phyloP scores from a whole-genome alignment of 2,113 vertebrate species.

The Paradisaea rubra region DNA sequence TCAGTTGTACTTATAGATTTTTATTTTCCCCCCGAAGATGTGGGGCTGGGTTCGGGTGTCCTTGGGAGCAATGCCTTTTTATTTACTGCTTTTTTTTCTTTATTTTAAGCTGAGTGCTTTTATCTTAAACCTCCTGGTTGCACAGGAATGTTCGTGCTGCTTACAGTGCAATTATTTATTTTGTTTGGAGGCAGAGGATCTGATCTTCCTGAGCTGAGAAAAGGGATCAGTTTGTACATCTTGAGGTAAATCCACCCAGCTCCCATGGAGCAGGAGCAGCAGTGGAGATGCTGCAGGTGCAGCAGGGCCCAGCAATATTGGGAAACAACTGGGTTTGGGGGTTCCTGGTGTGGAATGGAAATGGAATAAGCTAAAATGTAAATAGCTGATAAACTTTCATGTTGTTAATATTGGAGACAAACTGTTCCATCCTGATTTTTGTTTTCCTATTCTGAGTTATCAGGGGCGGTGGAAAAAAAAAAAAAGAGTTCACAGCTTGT shows the following conservation, averaged over 20 bases:
- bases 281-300: neutral
- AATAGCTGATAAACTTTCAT: neutral
- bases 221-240: neutral
- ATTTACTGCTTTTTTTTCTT: neutral
- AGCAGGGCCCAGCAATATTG: neutral
- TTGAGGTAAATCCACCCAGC: neutral
- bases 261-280: neutral
- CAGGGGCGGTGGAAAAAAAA: neutral
- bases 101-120: neutral
- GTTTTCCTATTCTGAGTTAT: neutral
- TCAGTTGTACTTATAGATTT: slow-evolving; percentile 10
- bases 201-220: slow-evolving; percentile 3
- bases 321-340: accelerated
- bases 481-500: neutral
- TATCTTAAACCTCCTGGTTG: neutral
- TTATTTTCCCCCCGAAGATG: neutral
- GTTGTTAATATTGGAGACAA: neutral
- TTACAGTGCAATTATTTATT: slow-evolving; percentile 14
- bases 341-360: neutral
- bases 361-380: neutral
- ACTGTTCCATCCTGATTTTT: neutral
- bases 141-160: neutral
- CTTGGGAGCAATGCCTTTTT: neutral
- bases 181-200: neutral
- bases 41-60: neutral